These are phyloP conservation scores for Acrocephalus arundinaceus DNA, from an alignment of 2,113 vertebrate species.

Conservation along the genomic window DNA sequence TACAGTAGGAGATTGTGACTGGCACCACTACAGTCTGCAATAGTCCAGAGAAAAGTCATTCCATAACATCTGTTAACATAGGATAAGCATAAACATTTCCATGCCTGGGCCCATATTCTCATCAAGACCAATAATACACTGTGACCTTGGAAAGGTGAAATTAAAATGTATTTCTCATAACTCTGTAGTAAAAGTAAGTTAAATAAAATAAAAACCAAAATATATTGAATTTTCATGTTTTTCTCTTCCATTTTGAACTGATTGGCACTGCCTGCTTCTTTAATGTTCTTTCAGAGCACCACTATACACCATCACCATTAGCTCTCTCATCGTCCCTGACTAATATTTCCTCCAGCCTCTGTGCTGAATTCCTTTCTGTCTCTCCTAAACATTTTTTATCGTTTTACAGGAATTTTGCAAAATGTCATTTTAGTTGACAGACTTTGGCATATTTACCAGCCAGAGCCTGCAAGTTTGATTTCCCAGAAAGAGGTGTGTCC, in stretches of 20 bases:
- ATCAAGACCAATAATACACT: not conserved
- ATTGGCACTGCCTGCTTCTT: not conserved
- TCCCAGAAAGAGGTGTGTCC: not conserved
- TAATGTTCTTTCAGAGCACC: not conserved
- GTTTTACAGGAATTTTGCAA: not conserved
- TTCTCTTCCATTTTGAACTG: not conserved
- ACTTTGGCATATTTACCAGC: not conserved
- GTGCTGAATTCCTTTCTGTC: not conserved
- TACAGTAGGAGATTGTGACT: not conserved
- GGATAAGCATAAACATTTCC: not conserved
- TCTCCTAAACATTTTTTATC: not conserved
- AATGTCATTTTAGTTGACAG: not conserved
- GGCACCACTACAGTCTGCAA: not conserved
- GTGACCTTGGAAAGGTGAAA: not conserved
- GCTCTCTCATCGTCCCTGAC: not conserved
- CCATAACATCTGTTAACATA: not conserved
- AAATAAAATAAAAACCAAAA: not conserved
- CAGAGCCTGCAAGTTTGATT: not conserved
- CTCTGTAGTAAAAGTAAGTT: not conserved
- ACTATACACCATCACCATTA: not conserved
- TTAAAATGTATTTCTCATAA: not conserved
- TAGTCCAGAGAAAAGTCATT: not conserved
- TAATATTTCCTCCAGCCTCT: not conserved
- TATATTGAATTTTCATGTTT: not conserved
- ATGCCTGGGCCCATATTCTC: not conserved